phyloP scores from a whole-genome alignment of 2,113 vertebrate species.

The Neolamprologus modestus region DNA sequence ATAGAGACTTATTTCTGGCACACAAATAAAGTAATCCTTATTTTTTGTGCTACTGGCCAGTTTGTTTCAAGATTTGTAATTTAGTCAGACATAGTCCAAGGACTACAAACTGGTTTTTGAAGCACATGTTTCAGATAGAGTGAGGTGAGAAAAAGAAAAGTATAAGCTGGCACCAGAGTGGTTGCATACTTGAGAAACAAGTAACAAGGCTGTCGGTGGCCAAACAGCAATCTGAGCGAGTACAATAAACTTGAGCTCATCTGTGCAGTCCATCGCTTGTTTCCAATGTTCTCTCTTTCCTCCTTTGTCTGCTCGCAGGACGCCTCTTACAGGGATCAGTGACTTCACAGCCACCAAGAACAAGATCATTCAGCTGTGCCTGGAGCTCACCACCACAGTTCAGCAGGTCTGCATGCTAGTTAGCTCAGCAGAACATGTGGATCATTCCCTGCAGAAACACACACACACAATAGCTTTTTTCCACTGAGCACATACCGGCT shows the following conservation, averaged over 20 bases:
- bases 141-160: background rate
- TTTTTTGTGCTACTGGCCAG: background rate
- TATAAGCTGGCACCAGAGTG: background rate
- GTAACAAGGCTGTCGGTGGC: background rate
- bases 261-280: background rate
- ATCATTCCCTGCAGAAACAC: background rate
- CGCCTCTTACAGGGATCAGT: constrained; percentile 91
- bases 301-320: constrained; percentile 70
- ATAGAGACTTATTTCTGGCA: fast-evolving
- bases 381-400: constrained; percentile 94
- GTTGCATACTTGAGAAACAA: background rate
- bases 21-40: background rate
- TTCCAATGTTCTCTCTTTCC: background rate
- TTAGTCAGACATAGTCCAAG: background rate
- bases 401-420: constrained; percentile 84
- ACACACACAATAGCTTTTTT: constrained; percentile 29
- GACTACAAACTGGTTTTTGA: background rate
- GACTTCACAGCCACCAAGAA: constrained; percentile 95
- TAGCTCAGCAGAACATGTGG: background rate
- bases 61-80: background rate
- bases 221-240: background rate
- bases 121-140: background rate
- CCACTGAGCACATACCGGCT: constrained; percentile 13
- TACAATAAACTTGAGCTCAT: background rate
- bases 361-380: constrained; percentile 96